A percentile compares a stretch with the other conserved stretches of the same genome.
Conservation (phyloP, 37 sponge, comb jelly and placozoan genomes). For the Bolinopsis microptera region DNA sequence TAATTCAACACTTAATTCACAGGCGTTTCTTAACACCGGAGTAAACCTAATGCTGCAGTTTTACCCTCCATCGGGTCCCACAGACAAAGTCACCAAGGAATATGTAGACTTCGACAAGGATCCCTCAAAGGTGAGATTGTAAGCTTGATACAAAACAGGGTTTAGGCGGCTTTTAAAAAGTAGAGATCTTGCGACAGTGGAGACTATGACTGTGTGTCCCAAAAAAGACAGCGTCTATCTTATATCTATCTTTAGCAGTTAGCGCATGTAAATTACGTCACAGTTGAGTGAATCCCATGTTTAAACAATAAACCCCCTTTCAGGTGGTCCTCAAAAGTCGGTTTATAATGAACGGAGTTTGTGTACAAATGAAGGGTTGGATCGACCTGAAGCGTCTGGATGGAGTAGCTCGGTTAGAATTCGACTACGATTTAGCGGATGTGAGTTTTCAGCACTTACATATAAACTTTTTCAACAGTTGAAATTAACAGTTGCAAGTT, state of each 20-base stretch:
- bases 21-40: conserved; percentile 87
- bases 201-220: no score
- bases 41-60: conserved; percentile 91
- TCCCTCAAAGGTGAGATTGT: conserved; percentile 70
- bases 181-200: no score
- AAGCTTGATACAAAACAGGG: neutral
- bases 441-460: no score
- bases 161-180: no score
- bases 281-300: neutral
- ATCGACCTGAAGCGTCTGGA: conserved; percentile 82
- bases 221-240: neutral
- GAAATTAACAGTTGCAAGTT: no score
- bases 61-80: conserved; percentile 70
- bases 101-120: conserved; percentile 86
- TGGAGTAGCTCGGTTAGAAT: conserved; percentile 83
- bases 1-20: no score
- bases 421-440: conserved; percentile 83
- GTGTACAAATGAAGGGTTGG: conserved; percentile 92
- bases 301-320: neutral
- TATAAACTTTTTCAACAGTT: no score
- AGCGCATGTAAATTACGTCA: neutral
- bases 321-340: conserved; percentile 74
- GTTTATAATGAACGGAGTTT: conserved; percentile 97
- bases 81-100: conserved; percentile 69
- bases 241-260: neutral